Evolutionary conservation across 2,113 vertebrate species (phyloP), one percentile per base, ranked within the genome.

Genomic region (Cryptoleucopteryx plumbea): DNA sequence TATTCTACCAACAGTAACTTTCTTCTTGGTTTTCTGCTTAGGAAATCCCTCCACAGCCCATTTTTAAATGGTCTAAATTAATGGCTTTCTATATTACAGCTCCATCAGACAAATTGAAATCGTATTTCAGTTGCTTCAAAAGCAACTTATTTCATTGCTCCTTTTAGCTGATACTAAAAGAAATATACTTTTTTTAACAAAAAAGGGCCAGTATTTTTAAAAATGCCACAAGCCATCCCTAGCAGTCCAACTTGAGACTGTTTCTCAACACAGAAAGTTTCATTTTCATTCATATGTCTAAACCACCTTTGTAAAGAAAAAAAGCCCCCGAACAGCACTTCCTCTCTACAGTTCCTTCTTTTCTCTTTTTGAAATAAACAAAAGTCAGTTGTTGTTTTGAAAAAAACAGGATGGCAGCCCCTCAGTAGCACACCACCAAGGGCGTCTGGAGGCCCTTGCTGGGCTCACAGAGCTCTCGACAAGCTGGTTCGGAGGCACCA

Each of bases 261-360:
- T 48, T 89, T 94, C 93, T 94, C 73, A 85, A 89, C 20, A 34
- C 42, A 80, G 8, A 85, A 70, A 79, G 95, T 95, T 96, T 97
- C 86, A 79, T 73, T 94, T 96, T 94, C 70, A 68, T 96, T 94
- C 71, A 59, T 79, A 61, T 17, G 56, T 67, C 88, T 79, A 86
- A 95, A 72, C 27, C 45, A 79, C 42, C 52, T 75, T 55, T 31
- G 70, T 42, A 71, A 73, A 83, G 56, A 73, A 88, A 73, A 94
- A 79, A 79, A 61, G 38, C 40, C 80, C 73, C 77, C 16, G 32
- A 65, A 86, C 10, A 91, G 56, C 40, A 77, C 86, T 97, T 97
- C 97, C 95, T 77, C 77, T 82, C 77, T 62, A 55, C 38, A 82
- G 96, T 97, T 97, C 91, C 93, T 94, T 77, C 58, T 96, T 97